Base-by-base conservation (phyloP, 2,113 vertebrate species). In the Beaufortia kweichowensis region DNA sequence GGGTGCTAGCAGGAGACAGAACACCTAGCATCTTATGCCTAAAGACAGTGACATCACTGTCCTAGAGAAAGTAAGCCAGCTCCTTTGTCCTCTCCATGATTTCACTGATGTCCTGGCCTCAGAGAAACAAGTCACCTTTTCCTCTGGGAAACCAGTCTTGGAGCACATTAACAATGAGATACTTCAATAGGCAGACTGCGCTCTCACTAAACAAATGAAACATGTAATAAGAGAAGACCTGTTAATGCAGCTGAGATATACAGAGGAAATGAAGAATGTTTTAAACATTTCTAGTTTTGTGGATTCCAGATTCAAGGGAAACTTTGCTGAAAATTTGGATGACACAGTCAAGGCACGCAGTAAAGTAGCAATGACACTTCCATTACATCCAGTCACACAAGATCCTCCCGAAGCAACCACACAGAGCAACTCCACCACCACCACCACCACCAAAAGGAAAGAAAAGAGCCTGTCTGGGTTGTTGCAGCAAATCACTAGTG, bases 1-100 rank as follows among this genome's bases (percentile, higher is more conserved):
- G 64, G 35, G 66, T 66, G 48, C 77, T 74, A 57, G 69, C 69
- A 78, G 81, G 76, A 80, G 76, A 79, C 63, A n/a, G 61, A 74
- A 8, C 15, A 79, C 60, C 7, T 53, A 59, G 68, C 62, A 64
- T 41, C 21, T 41, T 41, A 24, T 24, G 21, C 62, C 35, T 41
- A 64, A 64, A 64, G 33, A 64, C 21, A 41, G 2, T 24, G 33
- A 24, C 62, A 15, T 64, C 21, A 64, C 33, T 8, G 21, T 64
- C 19, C 29, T 62, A 19, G 29, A 62, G 60, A 35, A 35, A 35
- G 4, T 41, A 24, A 23, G 21, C 35, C 11, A 64, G 2, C 62
- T 50, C 3, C 17, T 64, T 41, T 35, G 31, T 21, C 29, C 29
- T 62, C 60, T 62, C 31, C 31, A 21, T 35, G 19, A 35, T 62